Evolutionary conservation across 2,113 vertebrate species (phyloP).

Genomic region (Uria lomvia): DNA sequence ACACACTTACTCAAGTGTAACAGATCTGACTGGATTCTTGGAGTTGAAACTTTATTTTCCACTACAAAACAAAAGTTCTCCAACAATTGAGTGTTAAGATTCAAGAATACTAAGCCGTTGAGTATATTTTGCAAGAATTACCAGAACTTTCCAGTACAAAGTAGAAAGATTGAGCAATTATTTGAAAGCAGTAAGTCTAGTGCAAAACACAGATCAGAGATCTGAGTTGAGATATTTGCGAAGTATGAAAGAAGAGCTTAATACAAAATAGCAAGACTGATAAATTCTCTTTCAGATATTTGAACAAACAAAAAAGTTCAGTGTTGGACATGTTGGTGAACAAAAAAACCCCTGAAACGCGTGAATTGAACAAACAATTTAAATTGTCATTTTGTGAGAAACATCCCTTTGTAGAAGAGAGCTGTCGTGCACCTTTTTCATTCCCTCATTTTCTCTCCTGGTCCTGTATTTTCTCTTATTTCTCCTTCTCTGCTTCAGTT

Average conservation of each 20-base stretch:
- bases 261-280: neutral
- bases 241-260: neutral
- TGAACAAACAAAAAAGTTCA: neutral
- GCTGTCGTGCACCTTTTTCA: neutral
- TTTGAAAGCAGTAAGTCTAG: neutral
- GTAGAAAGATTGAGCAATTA: neutral
- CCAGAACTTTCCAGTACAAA: neutral
- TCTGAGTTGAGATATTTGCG: neutral
- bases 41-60: neutral
- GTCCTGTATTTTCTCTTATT: neutral
- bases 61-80: neutral
- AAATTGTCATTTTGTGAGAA: neutral
- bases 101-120: neutral
- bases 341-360: neutral
- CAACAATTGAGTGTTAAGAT: neutral
- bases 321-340: neutral
- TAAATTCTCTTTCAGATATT: neutral
- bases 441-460: accelerated
- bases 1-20: neutral
- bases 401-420: neutral
- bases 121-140: neutral
- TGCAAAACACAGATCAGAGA: neutral
- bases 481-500: neutral
- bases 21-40: neutral
- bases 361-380: neutral